Percentiles rank a stretch among this genome's conserved stretches.
Conservation (phyloP, 1,140 invertebrate species). For the Hylaeus anthracinus region DNA sequence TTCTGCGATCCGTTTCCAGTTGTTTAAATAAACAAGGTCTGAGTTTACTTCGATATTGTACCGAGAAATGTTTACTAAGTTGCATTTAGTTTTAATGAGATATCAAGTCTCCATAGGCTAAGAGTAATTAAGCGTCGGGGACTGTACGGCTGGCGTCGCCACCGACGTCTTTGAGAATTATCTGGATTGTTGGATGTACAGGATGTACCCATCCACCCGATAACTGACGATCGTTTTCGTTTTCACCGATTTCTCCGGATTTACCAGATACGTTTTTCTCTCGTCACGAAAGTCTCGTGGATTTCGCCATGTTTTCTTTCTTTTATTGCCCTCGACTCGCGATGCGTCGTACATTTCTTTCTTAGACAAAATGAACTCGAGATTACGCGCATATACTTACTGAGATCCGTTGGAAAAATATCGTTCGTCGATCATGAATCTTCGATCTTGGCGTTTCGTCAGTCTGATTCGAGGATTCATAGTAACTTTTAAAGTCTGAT, state of each 20-base stretch:
- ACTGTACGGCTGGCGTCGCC: slow-evolving; percentile 51
- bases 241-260: not conserved
- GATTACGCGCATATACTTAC: not conserved
- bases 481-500: not conserved
- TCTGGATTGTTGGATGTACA: slow-evolving; percentile 58
- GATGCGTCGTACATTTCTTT: not conserved
- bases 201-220: not conserved
- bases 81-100: too few relatives aligned
- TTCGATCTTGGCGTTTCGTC: not conserved
- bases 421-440: not conserved
- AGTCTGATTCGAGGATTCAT: too few relatives aligned
- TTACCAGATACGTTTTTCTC: not conserved
- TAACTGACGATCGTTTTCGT: not conserved
- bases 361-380: not conserved
- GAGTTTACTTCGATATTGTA: too few relatives aligned
- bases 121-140: too few relatives aligned
- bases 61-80: too few relatives aligned
- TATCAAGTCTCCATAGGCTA: too few relatives aligned
- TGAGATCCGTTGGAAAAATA: not conserved
- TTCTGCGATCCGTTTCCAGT: too few relatives aligned
- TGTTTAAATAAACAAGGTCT: too few relatives aligned
- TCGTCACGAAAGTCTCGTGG: not conserved
- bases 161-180: slow-evolving; percentile 63
- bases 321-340: not conserved
- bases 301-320: too few relatives aligned